Base-by-base conservation (phyloP, 2,797 vertebrate genomes). In the Euthynnus affinis region DNA sequence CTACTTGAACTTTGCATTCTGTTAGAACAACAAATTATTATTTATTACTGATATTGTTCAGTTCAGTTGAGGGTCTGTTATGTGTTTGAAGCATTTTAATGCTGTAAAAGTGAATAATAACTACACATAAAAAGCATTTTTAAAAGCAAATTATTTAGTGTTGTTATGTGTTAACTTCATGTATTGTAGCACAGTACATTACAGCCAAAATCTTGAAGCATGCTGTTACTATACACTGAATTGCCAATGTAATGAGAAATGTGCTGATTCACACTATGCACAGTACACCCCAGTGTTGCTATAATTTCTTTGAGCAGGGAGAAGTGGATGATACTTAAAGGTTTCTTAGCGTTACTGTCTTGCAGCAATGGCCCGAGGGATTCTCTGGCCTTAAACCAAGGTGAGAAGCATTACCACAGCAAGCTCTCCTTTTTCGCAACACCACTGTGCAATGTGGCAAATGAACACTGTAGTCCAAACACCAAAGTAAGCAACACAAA, bases 291-390 rank as follows among this genome's bases (percentile, higher is more conserved):
- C 34, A 67, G 79, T 67, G 67, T 46, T 77, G 17, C 57, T 90
- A 34, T 88, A 67, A 9, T 88, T 81, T 92, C 62, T 87, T 80
- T 76, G 78, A 86, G 88, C 92, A 91, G 90, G 86, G 89, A 87
- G 90, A 93, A 89, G 93, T 82, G 92, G 92, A 94, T 83, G 92
- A 95, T 93, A 92, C 80, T 68, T 85, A 94, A 91, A 92, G 91
- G 88, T 94, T 95, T 92, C 89, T 86, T 75, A 74, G 85, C 78
- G 62, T 93, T 91, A 73, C 87, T 70, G 71, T 92, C 89, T 90
- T 91, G 93, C 93, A 91, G 93, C 91, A 92, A 95, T 95, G 95
- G 93, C 95, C 92, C 95, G 95, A 95, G 93, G 92, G 92, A 92
- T 90, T 91, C 90, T 92, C 91, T 94, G 93, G 93, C 95, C 92